A percentile compares a stretch with the other conserved stretches of the same genome.
phyloP scores from a whole-genome alignment of 2,113 vertebrate species.

The Podocnemis expansa region DNA sequence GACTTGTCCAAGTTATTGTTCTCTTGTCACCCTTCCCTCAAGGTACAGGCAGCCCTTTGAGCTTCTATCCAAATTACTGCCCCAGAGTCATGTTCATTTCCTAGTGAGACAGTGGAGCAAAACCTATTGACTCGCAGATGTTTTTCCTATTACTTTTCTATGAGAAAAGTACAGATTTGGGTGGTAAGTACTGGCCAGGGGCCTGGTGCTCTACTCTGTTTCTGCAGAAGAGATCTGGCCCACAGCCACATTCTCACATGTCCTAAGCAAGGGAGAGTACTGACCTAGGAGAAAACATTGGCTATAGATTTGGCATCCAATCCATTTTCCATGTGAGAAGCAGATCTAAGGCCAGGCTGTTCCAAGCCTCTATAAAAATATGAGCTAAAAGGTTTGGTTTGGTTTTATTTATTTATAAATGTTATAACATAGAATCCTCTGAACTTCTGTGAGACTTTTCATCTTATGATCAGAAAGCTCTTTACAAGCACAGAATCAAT shows the following conservation, averaged over 20 bases:
- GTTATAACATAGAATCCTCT: constrained; percentile 13
- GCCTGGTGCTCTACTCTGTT: constrained; percentile 22
- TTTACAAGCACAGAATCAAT: constrained; percentile 51
- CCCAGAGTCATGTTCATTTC: not conserved
- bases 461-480: constrained; percentile 41
- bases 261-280: constrained; percentile 1
- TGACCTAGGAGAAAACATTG: not conserved
- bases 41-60: not conserved
- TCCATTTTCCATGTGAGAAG: constrained; percentile 17
- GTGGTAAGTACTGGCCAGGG: constrained; percentile 35
- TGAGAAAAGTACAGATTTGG: constrained; percentile 43
- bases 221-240: not conserved
- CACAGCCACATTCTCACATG: constrained; percentile 32
- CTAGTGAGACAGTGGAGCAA: constrained; percentile 29
- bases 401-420: constrained; percentile 40
- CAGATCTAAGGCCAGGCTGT: constrained; percentile 1
- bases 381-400: not conserved
- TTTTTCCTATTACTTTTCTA: not conserved
- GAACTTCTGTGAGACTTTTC: not conserved
- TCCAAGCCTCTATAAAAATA: constrained; percentile 30
- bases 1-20: not conserved
- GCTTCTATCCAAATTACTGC: not conserved
- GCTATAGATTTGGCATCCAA: not conserved
- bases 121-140: not conserved
- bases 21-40: constrained; percentile 11